Base-by-base conservation (phyloP, 2,888 invertebrate species). In the Liopterus haemorrhoidalis region DNA sequence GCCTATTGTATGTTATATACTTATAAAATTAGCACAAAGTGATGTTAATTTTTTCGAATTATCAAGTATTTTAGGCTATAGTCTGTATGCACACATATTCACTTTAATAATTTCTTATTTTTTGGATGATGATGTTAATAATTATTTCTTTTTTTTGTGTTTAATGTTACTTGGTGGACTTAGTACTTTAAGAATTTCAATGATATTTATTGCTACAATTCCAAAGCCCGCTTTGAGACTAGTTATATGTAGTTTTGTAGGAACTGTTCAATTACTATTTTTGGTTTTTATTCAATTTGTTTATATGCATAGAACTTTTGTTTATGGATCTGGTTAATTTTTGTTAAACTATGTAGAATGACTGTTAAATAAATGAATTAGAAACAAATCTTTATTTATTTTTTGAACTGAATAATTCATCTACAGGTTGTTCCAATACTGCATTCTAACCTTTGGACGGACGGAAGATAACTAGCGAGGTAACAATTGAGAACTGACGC, bases 261-360 rank as follows among this genome's bases (percentile, higher is more conserved):
- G 69, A 6, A 59, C 68, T 30, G 53, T 65, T 37, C 72, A 75
- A 56, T 60, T 73, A 15, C 58, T 74, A 39, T 71, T 68, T 56
- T 55, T 72, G n/a, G 63, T 73, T 32, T 72, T 70, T 57, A 57
- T 73, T 41, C 71, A 74, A 59, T 73, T 72, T 59, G 65, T 68
- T 3, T 73, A 69, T 54, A 70, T 74, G 70, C 71, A 71, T 61
- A 63, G 58, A 40, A 67, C 64, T 15, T 71, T 67, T 61, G 52
- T 54, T 3, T 67, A 67, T 53, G 63, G 60, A 31, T 48, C n/a
- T n/a, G n/a, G n/a, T n/a, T n/a, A n/a, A n/a, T n/a, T n/a, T n/a
- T 11, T 25, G 41, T 24, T 21, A 25, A 18, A n/a, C n/a, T n/a
- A n/a, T n/a, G n/a, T n/a, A n/a, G n/a, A n/a, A n/a, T n/a, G n/a